These are phyloP conservation scores for Digitonthophagus gazella DNA, from an alignment of 2,888 invertebrate species.

Conservation along the genomic window DNA sequence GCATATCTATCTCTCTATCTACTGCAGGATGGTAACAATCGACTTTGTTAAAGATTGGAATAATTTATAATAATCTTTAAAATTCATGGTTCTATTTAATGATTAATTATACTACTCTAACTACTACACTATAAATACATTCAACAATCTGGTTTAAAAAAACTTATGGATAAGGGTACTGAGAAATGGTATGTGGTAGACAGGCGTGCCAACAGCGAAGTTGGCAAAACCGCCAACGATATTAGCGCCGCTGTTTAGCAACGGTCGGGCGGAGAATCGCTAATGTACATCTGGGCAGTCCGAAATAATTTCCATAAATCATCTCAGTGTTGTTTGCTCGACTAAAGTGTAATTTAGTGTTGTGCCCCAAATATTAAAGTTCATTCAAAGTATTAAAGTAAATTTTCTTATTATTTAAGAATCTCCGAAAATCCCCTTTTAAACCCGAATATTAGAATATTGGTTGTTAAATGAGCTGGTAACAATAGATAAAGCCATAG, in stretches of 20 bases:
- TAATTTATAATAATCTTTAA: too few species aligned
- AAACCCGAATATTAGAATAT: not conserved
- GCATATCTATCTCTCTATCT: too few species aligned
- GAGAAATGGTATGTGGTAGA: not conserved
- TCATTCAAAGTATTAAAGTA: not conserved
- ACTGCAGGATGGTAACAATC: too few species aligned
- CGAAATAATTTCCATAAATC: not conserved
- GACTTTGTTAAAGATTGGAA: too few species aligned
- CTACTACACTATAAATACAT: too few species aligned
- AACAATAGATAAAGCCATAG: not conserved
- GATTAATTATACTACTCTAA: too few species aligned
- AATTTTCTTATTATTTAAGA: not conserved
- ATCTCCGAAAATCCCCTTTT: not conserved
- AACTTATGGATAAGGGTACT: not conserved
- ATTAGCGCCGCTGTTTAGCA: not conserved
- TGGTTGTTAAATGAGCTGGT: not conserved
- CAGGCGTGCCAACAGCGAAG: not conserved
- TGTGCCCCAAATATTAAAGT: not conserved
- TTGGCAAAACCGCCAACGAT: not conserved
- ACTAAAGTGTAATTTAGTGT: not conserved
- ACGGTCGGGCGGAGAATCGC: not conserved
- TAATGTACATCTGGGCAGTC: not conserved
- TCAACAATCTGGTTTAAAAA: not conserved
- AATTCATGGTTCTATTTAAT: too few species aligned
- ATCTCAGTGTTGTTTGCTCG: not conserved